phyloP scores from a whole-genome alignment of 2,113 vertebrate genomes.

The Eptesicus fuscus region DNA sequence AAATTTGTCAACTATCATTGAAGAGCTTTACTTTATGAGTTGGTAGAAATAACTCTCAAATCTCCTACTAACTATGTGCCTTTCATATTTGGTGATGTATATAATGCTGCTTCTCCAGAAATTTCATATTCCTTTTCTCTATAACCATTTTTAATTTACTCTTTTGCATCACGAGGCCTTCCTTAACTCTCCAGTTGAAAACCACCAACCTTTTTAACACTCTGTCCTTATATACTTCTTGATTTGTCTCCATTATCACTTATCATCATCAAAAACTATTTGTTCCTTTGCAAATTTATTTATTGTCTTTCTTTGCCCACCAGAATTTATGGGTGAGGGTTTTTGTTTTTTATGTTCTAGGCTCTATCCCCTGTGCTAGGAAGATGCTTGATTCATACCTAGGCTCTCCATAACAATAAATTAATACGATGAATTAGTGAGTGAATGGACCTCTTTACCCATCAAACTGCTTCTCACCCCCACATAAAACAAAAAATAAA shows the following conservation, averaged over 20 bases:
- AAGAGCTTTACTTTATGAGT: neutral
- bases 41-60: neutral
- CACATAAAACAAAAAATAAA: neutral
- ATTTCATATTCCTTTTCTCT: neutral
- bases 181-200: neutral
- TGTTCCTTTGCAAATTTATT: neutral
- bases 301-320: neutral
- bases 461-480: neutral
- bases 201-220: neutral
- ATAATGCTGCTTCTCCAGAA: neutral
- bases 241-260: neutral
- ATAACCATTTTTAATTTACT: neutral
- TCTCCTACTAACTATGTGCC: neutral
- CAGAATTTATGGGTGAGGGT: neutral
- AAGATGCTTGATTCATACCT: neutral
- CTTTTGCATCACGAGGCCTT: neutral
- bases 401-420: neutral
- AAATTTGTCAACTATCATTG: neutral
- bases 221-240: neutral
- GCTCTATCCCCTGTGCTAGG: neutral
- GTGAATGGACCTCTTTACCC: neutral
- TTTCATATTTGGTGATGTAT: neutral
- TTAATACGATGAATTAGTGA: neutral
- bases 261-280: neutral
- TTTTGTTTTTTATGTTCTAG: neutral